Conservation (phyloP, 2,113 vertebrate genomes). For the Odocoileus virginianus region DNA sequence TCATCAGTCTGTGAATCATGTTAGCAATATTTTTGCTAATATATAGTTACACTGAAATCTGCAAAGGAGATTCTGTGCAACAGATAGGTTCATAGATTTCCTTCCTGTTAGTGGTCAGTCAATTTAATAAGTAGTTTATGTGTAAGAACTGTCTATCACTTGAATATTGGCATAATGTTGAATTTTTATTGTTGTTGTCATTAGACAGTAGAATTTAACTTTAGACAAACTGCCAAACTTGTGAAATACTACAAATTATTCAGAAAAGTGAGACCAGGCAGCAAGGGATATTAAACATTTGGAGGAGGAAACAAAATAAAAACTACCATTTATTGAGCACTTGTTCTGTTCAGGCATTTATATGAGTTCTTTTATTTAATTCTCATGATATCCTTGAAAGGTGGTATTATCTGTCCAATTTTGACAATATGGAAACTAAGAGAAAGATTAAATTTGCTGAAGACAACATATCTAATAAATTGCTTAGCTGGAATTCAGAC, state of each 20-base stretch:
- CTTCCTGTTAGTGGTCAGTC: neutral
- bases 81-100: neutral
- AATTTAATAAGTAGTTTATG: conserved; percentile 10
- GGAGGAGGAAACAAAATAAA: neutral
- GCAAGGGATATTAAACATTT: conserved; percentile 21
- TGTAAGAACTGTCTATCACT: conserved; percentile 8
- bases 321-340: conserved; percentile 1
- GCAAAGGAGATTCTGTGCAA: neutral
- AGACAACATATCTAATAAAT: neutral
- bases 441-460: neutral
- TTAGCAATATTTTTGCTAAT: conserved; percentile 32
- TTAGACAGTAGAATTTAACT: conserved; percentile 29
- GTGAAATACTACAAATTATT: neutral
- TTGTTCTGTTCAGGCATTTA: neutral
- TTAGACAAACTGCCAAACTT: neutral
- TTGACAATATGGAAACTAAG: conserved; percentile 5
- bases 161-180: conserved; percentile 27
- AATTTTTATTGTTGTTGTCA: neutral
- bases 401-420: neutral
- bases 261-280: neutral
- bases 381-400: neutral
- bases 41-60: neutral
- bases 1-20: neutral
- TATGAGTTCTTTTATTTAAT: conserved; percentile 2
- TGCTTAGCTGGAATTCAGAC: neutral